These are phyloP conservation scores for Rhinogobio ventralis DNA, from an alignment of 2,797 vertebrate genomes.

Conservation along the genomic window DNA sequence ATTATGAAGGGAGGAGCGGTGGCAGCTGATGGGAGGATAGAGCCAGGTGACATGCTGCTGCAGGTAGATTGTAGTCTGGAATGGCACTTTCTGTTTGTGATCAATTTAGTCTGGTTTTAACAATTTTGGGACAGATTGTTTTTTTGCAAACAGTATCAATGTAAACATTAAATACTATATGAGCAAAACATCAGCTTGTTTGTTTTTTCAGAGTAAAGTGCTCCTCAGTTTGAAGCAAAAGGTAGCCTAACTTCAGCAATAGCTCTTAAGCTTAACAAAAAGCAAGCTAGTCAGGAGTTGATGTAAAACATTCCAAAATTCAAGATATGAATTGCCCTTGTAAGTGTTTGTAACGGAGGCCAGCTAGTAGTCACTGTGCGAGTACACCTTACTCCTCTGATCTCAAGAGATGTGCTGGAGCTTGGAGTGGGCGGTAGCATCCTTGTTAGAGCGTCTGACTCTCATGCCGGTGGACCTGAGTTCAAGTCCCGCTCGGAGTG, in stretches of 20 bases:
- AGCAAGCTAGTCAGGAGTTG: not conserved
- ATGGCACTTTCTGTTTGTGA: not conserved
- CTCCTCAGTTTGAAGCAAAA: not conserved
- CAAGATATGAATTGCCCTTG: too few relatives aligned
- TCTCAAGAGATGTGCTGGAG: too few relatives aligned
- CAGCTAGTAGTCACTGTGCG: too few relatives aligned
- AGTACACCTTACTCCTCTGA: too few relatives aligned
- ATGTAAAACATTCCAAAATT: not conserved
- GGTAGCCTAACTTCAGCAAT: not conserved
- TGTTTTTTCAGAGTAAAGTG: not conserved
- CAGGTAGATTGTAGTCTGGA: slow-evolving; percentile 71
- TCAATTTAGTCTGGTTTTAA: not conserved
- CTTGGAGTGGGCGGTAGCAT: too few relatives aligned
- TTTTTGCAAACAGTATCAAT: not conserved
- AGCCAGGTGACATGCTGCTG: slow-evolving; percentile 88
- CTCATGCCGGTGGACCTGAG: too few relatives aligned
- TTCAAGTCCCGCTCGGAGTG: too few relatives aligned
- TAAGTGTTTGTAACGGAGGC: too few relatives aligned
- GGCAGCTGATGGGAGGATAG: slow-evolving; percentile 86
- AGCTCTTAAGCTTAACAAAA: not conserved
- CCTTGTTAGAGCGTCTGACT: too few relatives aligned
- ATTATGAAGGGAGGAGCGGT: slow-evolving; percentile 91
- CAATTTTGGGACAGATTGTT: not conserved
- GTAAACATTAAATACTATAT: not conserved
- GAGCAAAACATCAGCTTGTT: not conserved